Conservation (phyloP, 1,140 invertebrate species). For the Bathynomus jamesi region DNA sequence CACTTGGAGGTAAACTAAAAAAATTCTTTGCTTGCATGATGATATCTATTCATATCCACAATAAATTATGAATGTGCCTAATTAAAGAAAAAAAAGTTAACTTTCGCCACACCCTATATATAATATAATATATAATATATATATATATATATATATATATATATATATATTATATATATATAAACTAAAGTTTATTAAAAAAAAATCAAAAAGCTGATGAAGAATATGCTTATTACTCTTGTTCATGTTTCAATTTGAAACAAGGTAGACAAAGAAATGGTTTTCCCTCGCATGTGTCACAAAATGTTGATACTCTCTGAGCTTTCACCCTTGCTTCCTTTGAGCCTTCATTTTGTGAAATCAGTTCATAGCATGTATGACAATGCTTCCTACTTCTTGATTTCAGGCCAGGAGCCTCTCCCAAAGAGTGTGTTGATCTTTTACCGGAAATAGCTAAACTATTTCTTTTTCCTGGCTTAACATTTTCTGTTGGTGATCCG, state of each 20-base stretch:
- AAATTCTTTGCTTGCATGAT: no score
- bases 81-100: no score
- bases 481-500: slow-evolving; percentile 8
- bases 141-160: no score
- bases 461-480: slow-evolving; percentile 6
- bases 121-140: no score
- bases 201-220: no score
- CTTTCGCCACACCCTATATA: no score
- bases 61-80: no score
- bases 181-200: no score
- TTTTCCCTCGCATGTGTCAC: slow-evolving; percentile 8
- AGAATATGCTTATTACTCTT: no score
- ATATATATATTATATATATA: no score
- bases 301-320: slow-evolving; percentile 5
- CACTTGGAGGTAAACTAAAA: no score
- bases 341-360: slow-evolving; percentile 9
- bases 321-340: slow-evolving; percentile 4
- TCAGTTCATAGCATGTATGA: slow-evolving; percentile 6
- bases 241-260: slow-evolving; percentile 12
- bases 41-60: no score
- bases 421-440: slow-evolving; percentile 1
- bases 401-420: slow-evolving; percentile 6
- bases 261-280: slow-evolving; percentile 15
- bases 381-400: slow-evolving; percentile 1
- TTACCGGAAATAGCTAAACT: slow-evolving; percentile 6